Conservation (phyloP, 2,888 invertebrate genomes). For the Corbicula japonica region DNA sequence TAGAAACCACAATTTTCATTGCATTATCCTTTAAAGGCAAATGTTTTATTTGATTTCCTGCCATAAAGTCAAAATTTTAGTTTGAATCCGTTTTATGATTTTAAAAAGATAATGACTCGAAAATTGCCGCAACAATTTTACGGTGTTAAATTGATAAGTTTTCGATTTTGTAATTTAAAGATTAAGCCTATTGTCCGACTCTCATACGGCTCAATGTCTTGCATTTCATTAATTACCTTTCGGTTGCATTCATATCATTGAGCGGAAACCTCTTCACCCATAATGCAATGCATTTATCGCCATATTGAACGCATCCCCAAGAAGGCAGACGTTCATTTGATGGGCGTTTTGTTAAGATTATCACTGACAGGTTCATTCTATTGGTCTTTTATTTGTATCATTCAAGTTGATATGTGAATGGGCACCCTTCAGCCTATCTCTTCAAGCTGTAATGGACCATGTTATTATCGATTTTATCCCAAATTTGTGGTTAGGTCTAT, state of each 20-base stretch:
- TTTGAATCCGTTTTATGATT: constrained; percentile 36
- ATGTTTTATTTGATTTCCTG: constrained; percentile 42
- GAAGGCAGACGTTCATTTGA: constrained; percentile 50
- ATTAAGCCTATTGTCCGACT: too few relatives aligned
- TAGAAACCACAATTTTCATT: constrained; percentile 24
- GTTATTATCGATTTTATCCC: constrained; percentile 55
- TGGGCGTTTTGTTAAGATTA: constrained; percentile 57
- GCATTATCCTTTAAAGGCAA: constrained; percentile 38
- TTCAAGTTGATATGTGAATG: constrained; percentile 37
- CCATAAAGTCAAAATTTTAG: constrained; percentile 58
- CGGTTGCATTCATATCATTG: constrained; percentile 49
- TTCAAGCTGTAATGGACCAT: constrained; percentile 56
- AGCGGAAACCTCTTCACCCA: constrained; percentile 47
- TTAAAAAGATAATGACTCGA: constrained; percentile 55
- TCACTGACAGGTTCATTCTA: constrained; percentile 40
- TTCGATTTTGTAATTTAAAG: constrained; percentile 19
- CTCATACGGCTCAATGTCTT: too few relatives aligned
- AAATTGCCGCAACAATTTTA: constrained; percentile 49
- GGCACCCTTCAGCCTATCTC: constrained; percentile 37
- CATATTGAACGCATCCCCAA: constrained; percentile 33
- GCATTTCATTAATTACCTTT: constrained; percentile 13
- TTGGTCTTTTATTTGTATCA: constrained; percentile 51
- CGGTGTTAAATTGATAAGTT: constrained; percentile 27
- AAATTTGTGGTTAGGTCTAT: constrained; percentile 29
- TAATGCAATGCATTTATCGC: constrained; percentile 38